Evolutionary conservation across 2,113 vertebrate species (phyloP).

Genomic region (Petrocephalus zakoni): DNA sequence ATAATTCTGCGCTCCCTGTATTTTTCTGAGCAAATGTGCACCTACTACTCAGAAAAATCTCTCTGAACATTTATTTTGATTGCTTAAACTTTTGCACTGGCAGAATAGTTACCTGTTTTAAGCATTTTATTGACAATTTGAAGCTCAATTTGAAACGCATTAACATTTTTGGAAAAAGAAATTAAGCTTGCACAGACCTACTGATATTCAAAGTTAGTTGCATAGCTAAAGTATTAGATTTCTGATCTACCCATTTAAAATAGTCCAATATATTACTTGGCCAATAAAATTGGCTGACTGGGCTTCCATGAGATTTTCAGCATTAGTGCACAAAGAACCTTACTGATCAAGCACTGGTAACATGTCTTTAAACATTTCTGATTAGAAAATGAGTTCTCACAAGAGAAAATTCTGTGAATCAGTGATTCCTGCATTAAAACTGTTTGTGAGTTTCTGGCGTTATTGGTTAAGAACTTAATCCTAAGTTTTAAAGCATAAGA

Average conservation of each 20-base stretch:
- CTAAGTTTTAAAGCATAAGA: not conserved
- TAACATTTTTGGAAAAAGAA: not conserved
- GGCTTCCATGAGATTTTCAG: not conserved
- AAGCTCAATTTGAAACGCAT: not conserved
- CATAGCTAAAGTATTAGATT: not conserved
- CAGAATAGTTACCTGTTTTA: too few relatives aligned
- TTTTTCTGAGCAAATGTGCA: too few relatives aligned
- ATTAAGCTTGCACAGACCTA: not conserved
- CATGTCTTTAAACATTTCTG: not conserved
- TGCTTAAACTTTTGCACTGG: too few relatives aligned
- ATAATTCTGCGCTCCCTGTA: too few relatives aligned
- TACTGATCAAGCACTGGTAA: not conserved
- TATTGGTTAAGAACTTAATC: not conserved
- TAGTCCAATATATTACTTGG: not conserved
- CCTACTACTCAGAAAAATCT: too few relatives aligned
- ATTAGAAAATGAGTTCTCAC: not conserved
- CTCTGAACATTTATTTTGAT: too few relatives aligned
- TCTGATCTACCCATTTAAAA: not conserved
- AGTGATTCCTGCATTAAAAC: not conserved
- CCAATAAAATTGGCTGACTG: not conserved
- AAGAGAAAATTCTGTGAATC: not conserved
- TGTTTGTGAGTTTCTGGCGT: not conserved
- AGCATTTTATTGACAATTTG: too few relatives aligned
- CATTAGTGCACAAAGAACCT: not conserved
- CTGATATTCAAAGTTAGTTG: not conserved